These are phyloP conservation scores for Acanthoscelides obtectus DNA, from an alignment of 2,888 invertebrate species.

Conservation along the genomic window DNA sequence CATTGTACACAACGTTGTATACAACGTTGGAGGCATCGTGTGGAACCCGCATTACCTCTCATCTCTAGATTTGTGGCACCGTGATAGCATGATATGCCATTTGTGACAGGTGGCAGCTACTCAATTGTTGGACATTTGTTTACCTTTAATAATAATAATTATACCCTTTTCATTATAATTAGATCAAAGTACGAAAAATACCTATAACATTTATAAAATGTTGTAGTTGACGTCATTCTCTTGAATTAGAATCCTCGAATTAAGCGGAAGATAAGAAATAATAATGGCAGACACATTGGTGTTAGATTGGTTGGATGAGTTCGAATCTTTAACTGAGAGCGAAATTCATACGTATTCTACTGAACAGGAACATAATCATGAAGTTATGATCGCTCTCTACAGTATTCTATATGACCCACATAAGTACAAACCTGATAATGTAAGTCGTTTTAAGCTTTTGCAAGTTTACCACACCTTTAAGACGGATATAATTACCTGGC, in stretches of 20 bases:
- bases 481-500: too few species aligned
- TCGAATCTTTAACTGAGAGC: conserved; percentile 65
- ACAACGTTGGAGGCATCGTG: too few species aligned
- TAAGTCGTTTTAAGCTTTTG: conserved; percentile 17
- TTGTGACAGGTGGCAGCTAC: too few species aligned
- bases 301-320: conserved; percentile 78
- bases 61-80: too few species aligned
- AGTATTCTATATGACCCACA: conserved; percentile 65
- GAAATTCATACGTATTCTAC: conserved; percentile 75
- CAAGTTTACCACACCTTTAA: not conserved
- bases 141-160: too few species aligned
- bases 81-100: too few species aligned
- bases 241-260: not conserved
- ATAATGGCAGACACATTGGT: conserved; percentile 54
- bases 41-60: too few species aligned
- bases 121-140: too few species aligned
- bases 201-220: not conserved
- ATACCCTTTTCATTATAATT: not conserved
- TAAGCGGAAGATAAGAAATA: conserved; percentile 21
- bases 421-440: conserved; percentile 39
- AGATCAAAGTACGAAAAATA: not conserved
- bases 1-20: too few species aligned
- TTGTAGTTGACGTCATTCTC: not conserved
- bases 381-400: conserved; percentile 77
- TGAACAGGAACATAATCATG: conserved; percentile 76